Evolutionary conservation across 1,140 invertebrate species (phyloP).

Genomic region (Drosophila nigromelanica): DNA sequence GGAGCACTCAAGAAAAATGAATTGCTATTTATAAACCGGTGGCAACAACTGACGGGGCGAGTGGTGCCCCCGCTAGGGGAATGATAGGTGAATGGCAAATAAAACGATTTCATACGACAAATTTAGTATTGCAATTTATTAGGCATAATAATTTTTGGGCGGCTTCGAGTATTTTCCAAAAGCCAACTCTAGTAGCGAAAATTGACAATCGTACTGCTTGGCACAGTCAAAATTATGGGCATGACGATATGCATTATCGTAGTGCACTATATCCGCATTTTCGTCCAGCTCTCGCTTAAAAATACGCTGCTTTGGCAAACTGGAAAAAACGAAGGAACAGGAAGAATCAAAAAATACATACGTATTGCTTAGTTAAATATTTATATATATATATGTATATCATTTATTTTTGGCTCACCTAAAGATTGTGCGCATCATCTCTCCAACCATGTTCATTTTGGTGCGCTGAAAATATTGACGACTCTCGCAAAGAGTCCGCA

Average conservation of each 20-base stretch:
- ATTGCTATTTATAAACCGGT: constrained; percentile 63
- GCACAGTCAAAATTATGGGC: constrained; percentile 85
- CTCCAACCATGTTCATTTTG: constrained; percentile 84
- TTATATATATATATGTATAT: background rate
- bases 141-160: constrained; percentile 72
- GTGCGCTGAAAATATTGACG: constrained; percentile 86
- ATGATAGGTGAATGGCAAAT: constrained; percentile 40
- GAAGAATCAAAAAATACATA: background rate
- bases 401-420: constrained; percentile 42
- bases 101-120: constrained; percentile 59
- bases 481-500: constrained; percentile 90
- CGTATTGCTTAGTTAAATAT: background rate
- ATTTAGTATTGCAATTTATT: constrained; percentile 65
- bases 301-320: constrained; percentile 87
- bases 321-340: constrained; percentile 66
- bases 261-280: constrained; percentile 88
- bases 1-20: constrained; percentile 56
- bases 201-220: constrained; percentile 87
- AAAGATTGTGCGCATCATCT: constrained; percentile 75
- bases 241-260: constrained; percentile 87
- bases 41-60: constrained; percentile 54
- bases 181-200: constrained; percentile 90
- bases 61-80: background rate
- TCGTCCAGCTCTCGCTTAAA: constrained; percentile 86
- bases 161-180: constrained; percentile 87